Conservation (phyloP, 2,888 invertebrate species). For the Stenurella melanura region DNA sequence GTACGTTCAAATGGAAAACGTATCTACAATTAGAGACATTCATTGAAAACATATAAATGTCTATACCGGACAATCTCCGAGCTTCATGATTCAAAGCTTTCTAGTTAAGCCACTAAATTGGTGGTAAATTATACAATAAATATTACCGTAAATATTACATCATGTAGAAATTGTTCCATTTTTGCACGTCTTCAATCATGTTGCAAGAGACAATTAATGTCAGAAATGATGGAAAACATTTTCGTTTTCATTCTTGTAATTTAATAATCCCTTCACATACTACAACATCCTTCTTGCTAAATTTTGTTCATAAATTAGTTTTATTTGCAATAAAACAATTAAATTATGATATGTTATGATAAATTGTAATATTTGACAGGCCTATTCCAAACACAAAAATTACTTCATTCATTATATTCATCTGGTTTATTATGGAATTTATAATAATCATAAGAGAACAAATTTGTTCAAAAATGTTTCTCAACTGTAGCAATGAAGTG, state of each 20-base stretch:
- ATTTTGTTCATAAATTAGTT: not conserved
- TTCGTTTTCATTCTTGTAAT: not conserved
- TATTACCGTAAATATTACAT: not conserved
- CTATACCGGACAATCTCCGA: no score
- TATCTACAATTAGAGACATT: no score
- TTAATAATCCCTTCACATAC: not conserved
- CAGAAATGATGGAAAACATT: conserved; percentile 7
- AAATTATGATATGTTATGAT: conserved; percentile 1
- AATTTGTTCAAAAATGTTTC: no score
- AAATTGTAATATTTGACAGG: not conserved
- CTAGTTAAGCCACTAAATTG: no score
- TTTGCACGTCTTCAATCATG: not conserved
- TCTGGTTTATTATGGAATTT: no score
- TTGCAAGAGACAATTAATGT: conserved; percentile 7
- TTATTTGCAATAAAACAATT: not conserved
- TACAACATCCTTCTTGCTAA: not conserved
- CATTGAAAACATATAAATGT: no score
- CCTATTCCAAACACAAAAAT: not conserved
- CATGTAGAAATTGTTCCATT: not conserved
- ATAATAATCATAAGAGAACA: no score
- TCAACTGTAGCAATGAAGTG: no score
- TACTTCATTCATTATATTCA: no score
- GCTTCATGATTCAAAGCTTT: no score
- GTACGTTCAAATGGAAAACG: no score
- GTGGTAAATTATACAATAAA: not conserved